A percentile compares a stretch with the other conserved stretches of the same genome.
phyloP scores from a whole-genome alignment of 2,113 vertebrate genomes.

The Takifugu bimaculatus region DNA sequence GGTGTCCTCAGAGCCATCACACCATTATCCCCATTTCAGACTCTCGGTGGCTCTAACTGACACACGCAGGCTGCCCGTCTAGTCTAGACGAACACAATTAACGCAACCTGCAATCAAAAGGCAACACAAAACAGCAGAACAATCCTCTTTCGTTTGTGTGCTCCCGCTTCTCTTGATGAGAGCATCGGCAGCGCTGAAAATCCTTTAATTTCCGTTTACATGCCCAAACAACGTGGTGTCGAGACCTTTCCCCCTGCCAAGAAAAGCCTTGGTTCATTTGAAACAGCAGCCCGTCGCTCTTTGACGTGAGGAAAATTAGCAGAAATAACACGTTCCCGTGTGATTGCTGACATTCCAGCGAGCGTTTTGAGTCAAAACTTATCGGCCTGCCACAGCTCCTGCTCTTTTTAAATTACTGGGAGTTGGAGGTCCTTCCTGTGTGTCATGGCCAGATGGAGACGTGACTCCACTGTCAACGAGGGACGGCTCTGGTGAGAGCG shows the following conservation, averaged over 20 bases:
- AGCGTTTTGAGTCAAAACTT: conserved; percentile 19
- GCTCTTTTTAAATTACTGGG: conserved; percentile 34
- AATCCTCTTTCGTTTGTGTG: too few relatives aligned
- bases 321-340: conserved; percentile 17
- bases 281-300: neutral
- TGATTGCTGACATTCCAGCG: conserved; percentile 14
- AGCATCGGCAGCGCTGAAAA: too few relatives aligned
- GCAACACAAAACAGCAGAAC: too few relatives aligned
- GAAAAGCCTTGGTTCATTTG: conserved; percentile 1
- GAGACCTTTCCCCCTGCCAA: conserved; percentile 16
- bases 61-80: too few relatives aligned
- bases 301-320: conserved; percentile 15
- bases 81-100: too few relatives aligned
- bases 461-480: conserved; percentile 26
- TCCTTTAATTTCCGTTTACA: conserved; percentile 32
- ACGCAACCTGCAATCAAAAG: too few relatives aligned
- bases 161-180: too few relatives aligned
- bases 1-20: too few relatives aligned
- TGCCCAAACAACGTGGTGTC: conserved; percentile 28
- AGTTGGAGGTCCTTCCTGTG: conserved; percentile 26
- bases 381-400: conserved; percentile 8
- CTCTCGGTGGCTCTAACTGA: too few relatives aligned
- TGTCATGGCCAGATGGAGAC: conserved; percentile 27
- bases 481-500: conserved; percentile 8
- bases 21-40: too few relatives aligned